phyloP scores from a whole-genome alignment of 2,888 invertebrate species.

The Polydrusus tereticollis region DNA sequence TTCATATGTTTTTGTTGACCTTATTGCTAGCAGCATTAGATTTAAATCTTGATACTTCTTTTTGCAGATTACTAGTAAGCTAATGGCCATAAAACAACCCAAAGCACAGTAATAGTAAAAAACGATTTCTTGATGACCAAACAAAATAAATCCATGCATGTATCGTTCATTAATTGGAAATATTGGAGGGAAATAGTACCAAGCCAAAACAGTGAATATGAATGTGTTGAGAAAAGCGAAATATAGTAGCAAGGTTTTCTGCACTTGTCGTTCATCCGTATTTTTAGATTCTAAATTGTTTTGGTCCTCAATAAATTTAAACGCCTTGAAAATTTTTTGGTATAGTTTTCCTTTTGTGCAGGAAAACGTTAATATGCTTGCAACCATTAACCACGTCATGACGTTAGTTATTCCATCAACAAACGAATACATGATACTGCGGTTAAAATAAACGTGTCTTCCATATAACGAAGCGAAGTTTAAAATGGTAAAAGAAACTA shows the following conservation, averaged over 20 bases:
- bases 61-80: neutral
- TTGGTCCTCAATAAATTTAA: neutral
- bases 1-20: neutral
- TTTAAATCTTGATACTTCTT: neutral
- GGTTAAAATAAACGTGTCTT: neutral
- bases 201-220: neutral
- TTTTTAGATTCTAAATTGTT: neutral
- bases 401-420: neutral
- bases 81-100: neutral
- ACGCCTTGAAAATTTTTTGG: neutral
- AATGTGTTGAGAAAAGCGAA: neutral
- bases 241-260: neutral
- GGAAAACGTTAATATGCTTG: neutral
- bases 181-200: neutral
- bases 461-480: neutral
- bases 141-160: neutral
- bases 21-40: neutral
- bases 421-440: neutral
- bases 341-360: neutral
- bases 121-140: neutral
- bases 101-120: slow-evolving; percentile 1
- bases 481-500: neutral
- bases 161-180: neutral
- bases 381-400: neutral
- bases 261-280: neutral